Percentiles rank a stretch among this genome's conserved stretches.
Evolutionary conservation across 2,888 invertebrate genomes (phyloP).

Genomic region (Tachystola acroxantha): DNA sequence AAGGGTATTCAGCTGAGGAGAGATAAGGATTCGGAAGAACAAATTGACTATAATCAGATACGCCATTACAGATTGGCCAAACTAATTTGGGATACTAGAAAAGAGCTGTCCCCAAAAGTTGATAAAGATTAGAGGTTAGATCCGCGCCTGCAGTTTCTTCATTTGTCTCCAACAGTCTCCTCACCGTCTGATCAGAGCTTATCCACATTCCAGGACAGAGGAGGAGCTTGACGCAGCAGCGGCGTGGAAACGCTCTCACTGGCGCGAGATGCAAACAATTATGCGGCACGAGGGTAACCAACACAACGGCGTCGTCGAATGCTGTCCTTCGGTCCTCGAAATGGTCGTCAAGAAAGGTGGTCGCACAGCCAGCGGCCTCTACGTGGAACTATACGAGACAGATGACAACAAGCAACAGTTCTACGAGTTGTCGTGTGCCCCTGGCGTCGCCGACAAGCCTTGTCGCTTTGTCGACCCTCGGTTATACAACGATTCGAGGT

Average conservation of each 20-base stretch:
- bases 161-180: no score
- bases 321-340: slow-evolving; percentile 88
- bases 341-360: slow-evolving; percentile 89
- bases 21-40: no score
- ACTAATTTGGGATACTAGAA: no score
- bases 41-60: no score
- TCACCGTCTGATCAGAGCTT: slow-evolving; percentile 3
- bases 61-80: no score
- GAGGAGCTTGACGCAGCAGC: slow-evolving; percentile 61
- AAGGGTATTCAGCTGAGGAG: no score
- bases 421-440: slow-evolving; percentile 88
- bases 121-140: no score
- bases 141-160: no score
- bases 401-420: slow-evolving; percentile 83
- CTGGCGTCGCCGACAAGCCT: slow-evolving; percentile 83
- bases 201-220: slow-evolving; percentile 47
- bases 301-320: slow-evolving; percentile 80
- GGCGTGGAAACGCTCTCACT: slow-evolving; percentile 76
- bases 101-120: no score
- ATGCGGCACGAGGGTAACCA: slow-evolving; percentile 72
- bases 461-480: slow-evolving; percentile 87
- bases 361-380: slow-evolving; percentile 83
- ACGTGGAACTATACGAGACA: slow-evolving; percentile 86
- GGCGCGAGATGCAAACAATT: slow-evolving; percentile 81
- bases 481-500: slow-evolving; percentile 83